phyloP scores from a whole-genome alignment of 92 coral and sea anemone species.

The Palythoa heliodiscus region DNA sequence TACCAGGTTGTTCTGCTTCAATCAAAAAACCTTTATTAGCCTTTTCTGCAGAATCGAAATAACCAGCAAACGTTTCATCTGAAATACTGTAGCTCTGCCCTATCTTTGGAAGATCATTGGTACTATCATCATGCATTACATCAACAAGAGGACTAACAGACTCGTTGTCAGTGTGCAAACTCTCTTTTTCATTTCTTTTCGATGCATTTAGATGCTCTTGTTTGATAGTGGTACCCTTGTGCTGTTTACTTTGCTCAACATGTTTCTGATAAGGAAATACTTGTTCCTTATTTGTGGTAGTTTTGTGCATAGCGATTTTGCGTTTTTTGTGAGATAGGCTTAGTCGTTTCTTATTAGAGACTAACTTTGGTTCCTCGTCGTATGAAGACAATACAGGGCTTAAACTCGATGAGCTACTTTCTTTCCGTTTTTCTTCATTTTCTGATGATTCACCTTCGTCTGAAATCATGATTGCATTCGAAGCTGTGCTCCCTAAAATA shows the following conservation, averaged over 20 bases:
- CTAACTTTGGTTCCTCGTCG: not conserved
- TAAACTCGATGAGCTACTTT: not conserved
- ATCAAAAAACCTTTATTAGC: not conserved
- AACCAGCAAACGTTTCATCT: conserved; percentile 9
- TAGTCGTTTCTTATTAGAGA: not conserved
- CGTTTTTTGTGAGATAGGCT: conserved; percentile 1
- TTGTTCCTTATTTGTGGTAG: not conserved
- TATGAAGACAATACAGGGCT: not conserved
- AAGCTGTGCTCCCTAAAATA: conserved; percentile 30
- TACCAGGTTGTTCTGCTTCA: conserved; percentile 1
- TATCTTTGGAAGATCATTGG: not conserved
- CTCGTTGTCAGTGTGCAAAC: not conserved
- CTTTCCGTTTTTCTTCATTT: not conserved
- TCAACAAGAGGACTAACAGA: not conserved
- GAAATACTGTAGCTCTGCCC: conserved; percentile 21
- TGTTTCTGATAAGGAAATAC: not conserved
- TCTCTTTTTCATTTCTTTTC: not conserved
- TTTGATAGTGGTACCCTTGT: not conserved
- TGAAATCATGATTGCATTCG: conserved; percentile 22
- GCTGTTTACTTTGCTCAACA: not conserved
- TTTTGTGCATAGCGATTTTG: not conserved
- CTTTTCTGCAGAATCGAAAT: not conserved
- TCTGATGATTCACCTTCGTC: conserved; percentile 15
- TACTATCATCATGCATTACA: not conserved
- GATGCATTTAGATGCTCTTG: not conserved